phyloP scores from a whole-genome alignment of 2,797 vertebrate genomes.

The Ambastaia sidthimunki region DNA sequence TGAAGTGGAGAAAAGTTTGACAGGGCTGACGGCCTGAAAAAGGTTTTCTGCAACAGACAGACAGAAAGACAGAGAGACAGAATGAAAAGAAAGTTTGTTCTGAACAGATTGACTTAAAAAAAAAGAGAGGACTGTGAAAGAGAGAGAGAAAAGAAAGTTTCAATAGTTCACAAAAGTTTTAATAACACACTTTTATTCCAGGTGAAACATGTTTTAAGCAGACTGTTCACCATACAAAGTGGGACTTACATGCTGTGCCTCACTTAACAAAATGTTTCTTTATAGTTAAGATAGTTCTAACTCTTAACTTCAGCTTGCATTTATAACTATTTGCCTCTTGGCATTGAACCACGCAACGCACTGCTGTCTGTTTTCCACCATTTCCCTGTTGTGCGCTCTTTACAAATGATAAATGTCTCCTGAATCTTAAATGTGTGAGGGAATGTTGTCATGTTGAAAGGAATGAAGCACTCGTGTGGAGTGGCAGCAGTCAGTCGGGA shows the following conservation, averaged over 20 bases:
- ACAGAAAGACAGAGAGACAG: neutral
- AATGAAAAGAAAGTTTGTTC: too few species aligned
- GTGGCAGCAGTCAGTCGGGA: conserved; percentile 9
- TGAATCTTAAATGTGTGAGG: neutral
- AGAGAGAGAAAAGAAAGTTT: too few species aligned
- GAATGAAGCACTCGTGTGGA: neutral
- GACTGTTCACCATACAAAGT: conserved; percentile 22
- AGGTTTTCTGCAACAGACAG: neutral
- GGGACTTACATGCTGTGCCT: conserved; percentile 14
- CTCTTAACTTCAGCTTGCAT: neutral
- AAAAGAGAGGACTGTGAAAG: neutral
- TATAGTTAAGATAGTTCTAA: conserved; percentile 1
- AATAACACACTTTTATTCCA: neutral
- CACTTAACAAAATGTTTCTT: conserved; percentile 25
- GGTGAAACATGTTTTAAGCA: neutral
- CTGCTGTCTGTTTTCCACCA: neutral
- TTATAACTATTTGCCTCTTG: neutral
- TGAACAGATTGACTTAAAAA: neutral
- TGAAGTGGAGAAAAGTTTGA: conserved; percentile 39
- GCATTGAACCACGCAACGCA: neutral
- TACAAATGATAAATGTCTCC: neutral
- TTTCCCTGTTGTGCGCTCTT: neutral
- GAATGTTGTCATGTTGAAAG: neutral
- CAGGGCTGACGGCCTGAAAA: neutral
- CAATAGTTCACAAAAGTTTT: neutral